A percentile compares a stretch with the other conserved stretches of the same genome.
These are phyloP conservation scores for Paramormyrops hopkinsi DNA, from an alignment of 2,797 vertebrate species.

Conservation along the genomic window DNA sequence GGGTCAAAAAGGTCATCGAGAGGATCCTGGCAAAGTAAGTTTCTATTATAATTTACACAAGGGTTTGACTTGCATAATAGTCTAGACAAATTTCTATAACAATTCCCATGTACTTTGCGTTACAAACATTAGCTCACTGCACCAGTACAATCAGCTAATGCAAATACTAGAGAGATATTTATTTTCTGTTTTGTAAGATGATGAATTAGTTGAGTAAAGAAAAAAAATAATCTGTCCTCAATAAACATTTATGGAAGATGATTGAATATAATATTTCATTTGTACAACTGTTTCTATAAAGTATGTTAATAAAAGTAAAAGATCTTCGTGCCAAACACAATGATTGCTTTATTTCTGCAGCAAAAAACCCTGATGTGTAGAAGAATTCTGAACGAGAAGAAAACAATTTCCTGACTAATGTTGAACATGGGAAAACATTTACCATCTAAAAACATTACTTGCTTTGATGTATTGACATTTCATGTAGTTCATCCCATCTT, in stretches of 20 bases:
- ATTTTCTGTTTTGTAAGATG: background rate
- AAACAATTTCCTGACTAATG: background rate
- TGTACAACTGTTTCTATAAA: background rate
- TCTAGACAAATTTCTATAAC: background rate
- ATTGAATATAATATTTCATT: background rate
- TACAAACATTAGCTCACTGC: background rate
- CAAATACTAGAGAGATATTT: background rate
- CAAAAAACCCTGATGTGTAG: background rate
- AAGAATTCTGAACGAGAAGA: background rate
- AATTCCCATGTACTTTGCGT: background rate
- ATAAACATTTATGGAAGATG: background rate
- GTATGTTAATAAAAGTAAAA: background rate
- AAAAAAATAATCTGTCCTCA: background rate
- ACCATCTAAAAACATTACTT: background rate
- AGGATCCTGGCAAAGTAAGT: conserved; percentile 47
- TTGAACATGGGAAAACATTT: background rate
- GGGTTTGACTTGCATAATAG: background rate
- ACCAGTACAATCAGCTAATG: background rate
- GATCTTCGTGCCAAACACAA: background rate
- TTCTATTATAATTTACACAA: background rate
- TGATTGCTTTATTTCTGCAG: background rate
- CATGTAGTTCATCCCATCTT: background rate
- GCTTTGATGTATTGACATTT: background rate
- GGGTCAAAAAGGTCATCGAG: conserved; percentile 23
- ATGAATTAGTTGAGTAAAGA: background rate